Base-by-base conservation (phyloP, 2,888 invertebrate genomes). In the Habrosyne pyritoides region DNA sequence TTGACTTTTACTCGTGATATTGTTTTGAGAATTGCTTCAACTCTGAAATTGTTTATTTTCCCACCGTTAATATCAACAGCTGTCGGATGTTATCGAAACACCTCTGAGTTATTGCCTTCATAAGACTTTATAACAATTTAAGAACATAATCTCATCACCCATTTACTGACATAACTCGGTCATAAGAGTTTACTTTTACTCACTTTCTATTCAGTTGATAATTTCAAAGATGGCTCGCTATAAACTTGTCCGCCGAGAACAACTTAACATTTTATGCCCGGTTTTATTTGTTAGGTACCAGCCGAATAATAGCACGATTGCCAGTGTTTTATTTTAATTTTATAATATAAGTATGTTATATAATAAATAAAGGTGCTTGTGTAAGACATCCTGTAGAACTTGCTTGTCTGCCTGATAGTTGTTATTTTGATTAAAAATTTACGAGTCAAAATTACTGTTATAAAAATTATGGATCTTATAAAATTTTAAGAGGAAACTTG, bases 151-250 rank as follows among this genome's bases (percentile, higher is more conserved):
- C n/a, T 18, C 18, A 18, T 14, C 14, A 36, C 14, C 42, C 18
- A 42, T 42, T 42, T 8, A 42, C 18, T 18, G 18, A 42, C 42
- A 42, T 42, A 42, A 50, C 30, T 53, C 53, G 53, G 61, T 67
- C 57, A 52, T 54, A 47, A 47, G 52, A 52, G 53, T 60, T 51
- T 56, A 61, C 71, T 71, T 71, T 71, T 48, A 48, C 73, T 62
- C 59, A 63, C 60, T 73, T 73, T 73, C 72, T 72, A 72, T 55
- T 58, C 52, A 59, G 67, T 64, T 62, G 55, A 67, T 63, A 57
- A 12, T 12, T 33, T 33, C n/a, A 42, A 42, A 42, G 42, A 18
- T n/a, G 42, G 18, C 18, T n/a, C 18, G 7, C 2, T n/a, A 18
- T 42, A 42, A 42, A 57, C 57, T 60, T 47, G 56, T 59, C 21